These are phyloP conservation scores for Ancistrus triradiatus DNA, from an alignment of 2,113 vertebrate genomes.

Conservation along the genomic window DNA sequence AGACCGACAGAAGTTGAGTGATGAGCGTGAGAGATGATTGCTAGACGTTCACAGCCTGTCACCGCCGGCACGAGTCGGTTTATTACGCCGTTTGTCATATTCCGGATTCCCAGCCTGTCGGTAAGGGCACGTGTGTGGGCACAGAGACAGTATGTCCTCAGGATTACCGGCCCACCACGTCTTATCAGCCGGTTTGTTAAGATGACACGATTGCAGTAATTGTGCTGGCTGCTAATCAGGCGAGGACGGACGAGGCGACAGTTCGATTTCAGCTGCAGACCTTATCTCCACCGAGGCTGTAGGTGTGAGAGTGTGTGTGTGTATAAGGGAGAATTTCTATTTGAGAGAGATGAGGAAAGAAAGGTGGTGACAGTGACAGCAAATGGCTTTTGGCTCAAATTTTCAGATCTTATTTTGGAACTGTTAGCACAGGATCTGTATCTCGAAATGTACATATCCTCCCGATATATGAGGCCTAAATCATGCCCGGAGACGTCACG, in stretches of 20 bases:
- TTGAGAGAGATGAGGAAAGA: slow-evolving; percentile 5
- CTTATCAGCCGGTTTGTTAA: slow-evolving; percentile 54
- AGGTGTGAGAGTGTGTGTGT: slow-evolving; percentile 11
- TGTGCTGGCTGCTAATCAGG: slow-evolving; percentile 53
- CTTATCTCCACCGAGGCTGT: slow-evolving; percentile 39
- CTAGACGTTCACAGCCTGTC: background rate
- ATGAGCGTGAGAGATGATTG: slow-evolving; percentile 15
- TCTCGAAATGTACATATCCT: background rate
- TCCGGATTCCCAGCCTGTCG: slow-evolving; percentile 21
- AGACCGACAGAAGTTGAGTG: background rate
- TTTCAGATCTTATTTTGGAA: slow-evolving; percentile 15
- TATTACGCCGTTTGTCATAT: slow-evolving; percentile 15
- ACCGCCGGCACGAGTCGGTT: slow-evolving; percentile 18
- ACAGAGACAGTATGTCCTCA: slow-evolving; percentile 19
- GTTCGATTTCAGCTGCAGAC: slow-evolving; percentile 39
- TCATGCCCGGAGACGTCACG: background rate
- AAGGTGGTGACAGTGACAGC: too few species aligned
- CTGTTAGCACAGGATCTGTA: slow-evolving; percentile 23
- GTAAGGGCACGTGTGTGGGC: slow-evolving; percentile 12
- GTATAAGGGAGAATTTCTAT: slow-evolving; percentile 2
- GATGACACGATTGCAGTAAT: slow-evolving; percentile 58
- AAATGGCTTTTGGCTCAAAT: slow-evolving; percentile 3
- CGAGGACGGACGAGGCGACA: slow-evolving; percentile 26
- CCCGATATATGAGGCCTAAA: background rate
- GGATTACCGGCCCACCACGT: slow-evolving; percentile 33